These are phyloP conservation scores for Phaethornis superciliosus DNA, from an alignment of 2,113 vertebrate species.

Conservation along the genomic window DNA sequence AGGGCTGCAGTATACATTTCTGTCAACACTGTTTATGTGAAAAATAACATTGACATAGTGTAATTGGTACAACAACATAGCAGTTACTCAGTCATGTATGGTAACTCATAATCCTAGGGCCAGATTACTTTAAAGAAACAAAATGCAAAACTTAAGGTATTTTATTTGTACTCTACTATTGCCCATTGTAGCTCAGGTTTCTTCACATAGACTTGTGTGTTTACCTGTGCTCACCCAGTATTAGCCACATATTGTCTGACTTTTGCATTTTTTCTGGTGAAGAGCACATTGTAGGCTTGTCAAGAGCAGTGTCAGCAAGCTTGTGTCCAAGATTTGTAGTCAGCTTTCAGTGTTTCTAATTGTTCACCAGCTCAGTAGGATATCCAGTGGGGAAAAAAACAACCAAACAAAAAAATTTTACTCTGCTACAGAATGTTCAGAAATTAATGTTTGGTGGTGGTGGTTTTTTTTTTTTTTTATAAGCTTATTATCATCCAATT, in stretches of 20 bases:
- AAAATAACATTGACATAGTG: conserved; percentile 24
- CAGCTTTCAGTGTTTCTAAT: neutral
- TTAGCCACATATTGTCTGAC: neutral
- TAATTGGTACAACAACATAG: neutral
- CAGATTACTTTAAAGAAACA: neutral
- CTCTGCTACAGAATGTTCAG: neutral
- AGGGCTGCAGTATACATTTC: conserved; percentile 23
- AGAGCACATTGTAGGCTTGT: neutral
- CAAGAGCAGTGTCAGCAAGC: neutral
- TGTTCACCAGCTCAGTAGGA: neutral
- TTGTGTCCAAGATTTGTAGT: neutral
- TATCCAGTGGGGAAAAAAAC: neutral
- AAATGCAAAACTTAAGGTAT: neutral
- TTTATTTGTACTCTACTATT: neutral
- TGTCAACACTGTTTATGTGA: conserved; percentile 41
- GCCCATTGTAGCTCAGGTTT: neutral
- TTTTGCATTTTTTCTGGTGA: neutral
- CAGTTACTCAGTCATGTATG: neutral
- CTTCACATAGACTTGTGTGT: neutral
- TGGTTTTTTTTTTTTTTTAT: neutral
- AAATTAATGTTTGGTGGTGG: neutral
- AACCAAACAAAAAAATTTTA: neutral
- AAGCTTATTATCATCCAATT: neutral
- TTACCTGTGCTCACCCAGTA: neutral
- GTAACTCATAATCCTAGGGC: neutral